These are phyloP conservation scores for Tragelaphus scriptus DNA, from an alignment of 2,113 vertebrate genomes.

Conservation along the genomic window DNA sequence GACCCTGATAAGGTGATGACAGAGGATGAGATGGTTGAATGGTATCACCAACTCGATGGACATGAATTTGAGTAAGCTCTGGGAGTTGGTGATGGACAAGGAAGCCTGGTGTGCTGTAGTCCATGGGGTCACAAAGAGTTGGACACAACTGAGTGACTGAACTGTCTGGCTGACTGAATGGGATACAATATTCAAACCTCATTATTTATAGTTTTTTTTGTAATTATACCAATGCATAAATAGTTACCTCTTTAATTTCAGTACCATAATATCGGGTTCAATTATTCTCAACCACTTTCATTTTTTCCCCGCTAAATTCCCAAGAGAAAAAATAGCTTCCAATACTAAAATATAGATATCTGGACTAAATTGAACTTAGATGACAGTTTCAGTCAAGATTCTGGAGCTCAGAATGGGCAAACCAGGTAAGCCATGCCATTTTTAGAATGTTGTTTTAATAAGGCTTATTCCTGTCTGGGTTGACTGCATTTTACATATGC, in stretches of 20 bases:
- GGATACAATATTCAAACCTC: not conserved
- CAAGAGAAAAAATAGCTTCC: not conserved
- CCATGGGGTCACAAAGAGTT: not conserved
- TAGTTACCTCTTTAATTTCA: not conserved
- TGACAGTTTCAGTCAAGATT: not conserved
- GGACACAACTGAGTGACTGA: not conserved
- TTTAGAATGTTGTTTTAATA: slow-evolving; percentile 53
- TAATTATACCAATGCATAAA: not conserved
- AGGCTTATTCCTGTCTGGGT: slow-evolving; percentile 41
- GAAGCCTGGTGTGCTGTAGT: not conserved
- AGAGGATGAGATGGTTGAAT: not conserved
- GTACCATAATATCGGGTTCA: not conserved
- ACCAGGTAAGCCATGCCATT: slow-evolving; percentile 13
- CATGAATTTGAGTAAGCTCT: not conserved
- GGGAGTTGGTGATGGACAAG: not conserved
- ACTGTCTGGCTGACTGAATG: not conserved
- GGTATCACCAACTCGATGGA: not conserved
- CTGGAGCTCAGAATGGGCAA: not conserved
- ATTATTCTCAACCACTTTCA: not conserved
- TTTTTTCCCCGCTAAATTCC: not conserved
- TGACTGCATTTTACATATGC: not conserved
- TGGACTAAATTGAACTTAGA: not conserved
- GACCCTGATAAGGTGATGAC: not conserved
- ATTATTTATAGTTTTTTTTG: not conserved
- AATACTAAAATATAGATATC: not conserved